Evolutionary conservation across 2,113 vertebrate genomes (phyloP).

Genomic region (Xiphophorus hellerii): DNA sequence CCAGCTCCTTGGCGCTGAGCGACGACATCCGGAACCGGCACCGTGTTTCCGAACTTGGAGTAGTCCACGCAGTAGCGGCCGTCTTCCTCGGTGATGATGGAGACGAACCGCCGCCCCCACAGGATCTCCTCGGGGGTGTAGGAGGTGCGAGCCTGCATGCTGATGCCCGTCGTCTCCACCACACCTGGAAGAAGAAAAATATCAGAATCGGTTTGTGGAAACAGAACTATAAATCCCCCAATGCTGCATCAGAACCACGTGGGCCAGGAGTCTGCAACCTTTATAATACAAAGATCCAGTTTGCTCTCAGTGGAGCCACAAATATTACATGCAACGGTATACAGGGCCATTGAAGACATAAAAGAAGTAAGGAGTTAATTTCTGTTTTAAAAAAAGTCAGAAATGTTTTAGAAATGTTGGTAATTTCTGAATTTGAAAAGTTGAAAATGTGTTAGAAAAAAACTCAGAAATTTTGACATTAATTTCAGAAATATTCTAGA

Average conservation of each 20-base stretch:
- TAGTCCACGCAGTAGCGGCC: slow-evolving; percentile 84
- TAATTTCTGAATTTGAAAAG: no score
- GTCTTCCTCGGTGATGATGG: slow-evolving; percentile 85
- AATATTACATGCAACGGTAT: no score
- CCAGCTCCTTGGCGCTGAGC: slow-evolving; percentile 82
- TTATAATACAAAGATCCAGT: no score
- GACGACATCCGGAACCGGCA: slow-evolving; percentile 78
- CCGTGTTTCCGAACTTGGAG: slow-evolving; percentile 87
- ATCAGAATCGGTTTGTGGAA: background rate
- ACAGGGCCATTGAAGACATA: no score
- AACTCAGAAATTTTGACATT: no score
- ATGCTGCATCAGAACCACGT: background rate
- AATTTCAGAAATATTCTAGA: no score
- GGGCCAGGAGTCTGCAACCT: no score
- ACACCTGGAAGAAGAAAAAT: slow-evolving; percentile 69
- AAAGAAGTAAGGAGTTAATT: no score
- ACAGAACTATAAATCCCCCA: background rate
- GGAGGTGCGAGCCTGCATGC: slow-evolving; percentile 86
- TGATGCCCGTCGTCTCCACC: slow-evolving; percentile 87
- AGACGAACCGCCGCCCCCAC: slow-evolving; percentile 86
- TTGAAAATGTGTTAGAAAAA: no score
- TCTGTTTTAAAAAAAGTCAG: no score
- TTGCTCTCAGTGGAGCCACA: no score
- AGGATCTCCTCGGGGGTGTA: slow-evolving; percentile 86
- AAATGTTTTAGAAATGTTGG: no score